Percentiles rank a stretch among this genome's conserved stretches.
Conservation (phyloP, 2,888 invertebrate species). For the Cephonodes hylas region DNA sequence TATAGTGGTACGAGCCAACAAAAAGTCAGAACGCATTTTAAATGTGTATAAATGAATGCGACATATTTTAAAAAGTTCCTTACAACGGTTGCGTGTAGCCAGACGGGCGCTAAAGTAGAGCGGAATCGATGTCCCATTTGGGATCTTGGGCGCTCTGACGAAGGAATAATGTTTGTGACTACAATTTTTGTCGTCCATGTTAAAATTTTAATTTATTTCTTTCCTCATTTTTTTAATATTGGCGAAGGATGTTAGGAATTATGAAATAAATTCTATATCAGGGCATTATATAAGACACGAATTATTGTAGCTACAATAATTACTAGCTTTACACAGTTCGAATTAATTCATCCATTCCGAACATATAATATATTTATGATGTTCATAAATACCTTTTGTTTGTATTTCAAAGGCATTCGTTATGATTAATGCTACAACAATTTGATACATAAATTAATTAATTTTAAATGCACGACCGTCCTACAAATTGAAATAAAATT, state of each 20-base stretch:
- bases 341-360: not conserved
- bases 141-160: conserved; percentile 38
- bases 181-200: not conserved
- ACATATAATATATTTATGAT: not conserved
- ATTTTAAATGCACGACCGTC: not conserved
- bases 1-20: not conserved
- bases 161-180: conserved; percentile 6
- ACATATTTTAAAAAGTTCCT: conserved; percentile 10
- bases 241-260: too few species aligned
- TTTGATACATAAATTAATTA: not conserved
- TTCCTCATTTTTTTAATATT: too few species aligned
- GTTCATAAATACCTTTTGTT: not conserved
- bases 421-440: not conserved
- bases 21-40: not conserved
- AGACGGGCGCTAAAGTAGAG: conserved; percentile 51
- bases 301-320: too few species aligned
- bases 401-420: not conserved
- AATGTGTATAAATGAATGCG: conserved; percentile 1
- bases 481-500: not conserved
- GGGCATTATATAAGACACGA: too few species aligned
- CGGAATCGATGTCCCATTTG: conserved; percentile 64
- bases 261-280: too few species aligned
- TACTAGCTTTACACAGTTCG: not conserved
- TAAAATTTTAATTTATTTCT: not conserved
- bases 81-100: conserved; percentile 41